Evolutionary conservation across 2,888 invertebrate genomes (phyloP), one percentile per base, ranked within the genome.

Genomic region (Bembecia ichneumoniformis): DNA sequence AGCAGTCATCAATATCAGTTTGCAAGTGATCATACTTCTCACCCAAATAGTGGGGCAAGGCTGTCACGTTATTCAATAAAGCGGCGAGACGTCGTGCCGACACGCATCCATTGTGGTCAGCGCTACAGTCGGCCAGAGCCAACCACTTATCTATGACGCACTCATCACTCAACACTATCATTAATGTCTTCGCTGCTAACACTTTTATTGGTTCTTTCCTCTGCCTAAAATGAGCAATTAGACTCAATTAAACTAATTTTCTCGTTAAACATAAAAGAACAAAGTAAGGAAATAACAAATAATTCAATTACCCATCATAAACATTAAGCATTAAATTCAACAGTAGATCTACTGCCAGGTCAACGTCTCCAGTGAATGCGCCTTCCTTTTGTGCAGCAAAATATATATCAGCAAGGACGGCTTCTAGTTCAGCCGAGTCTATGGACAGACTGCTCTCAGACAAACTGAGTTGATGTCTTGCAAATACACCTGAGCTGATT

Each of bases 71-170:
- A 14, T 87, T 77, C 53, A 95, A 72, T 49, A 94, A 72, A 0
- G 88, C 82, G 3, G 90, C 87, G 47, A 95, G 76, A 35, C 91
- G 81, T 48, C 89, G 86, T 47, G 90, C 89, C 0, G 92, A 91
- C 46, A 94, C 89, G 58, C 92, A 93, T 36, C 92, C 91, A 66
- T 94, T 94, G 63, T 94, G 92, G 71, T 94, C 93, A 1, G 92
- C 90, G 62, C 92, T 88, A 60, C 92, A 90, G 60, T 89, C 89
- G 66, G 93, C 93, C 47, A 94, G 79, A 47, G 91, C 93, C 52
- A 88, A 86, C 82, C 90, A 88, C 58, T 90, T 83, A 53, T 93
- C 92, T 47, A 88, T 75, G 10, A 92, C 80, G 15, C 90, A 87
- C 44, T 91, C 91, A 57, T 89, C 89, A 60, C 93, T 91, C 50